A percentile compares a stretch with the other conserved stretches of the same genome.
Evolutionary conservation across 1,140 invertebrate genomes (phyloP).

Genomic region (Lanistes nyassanus): DNA sequence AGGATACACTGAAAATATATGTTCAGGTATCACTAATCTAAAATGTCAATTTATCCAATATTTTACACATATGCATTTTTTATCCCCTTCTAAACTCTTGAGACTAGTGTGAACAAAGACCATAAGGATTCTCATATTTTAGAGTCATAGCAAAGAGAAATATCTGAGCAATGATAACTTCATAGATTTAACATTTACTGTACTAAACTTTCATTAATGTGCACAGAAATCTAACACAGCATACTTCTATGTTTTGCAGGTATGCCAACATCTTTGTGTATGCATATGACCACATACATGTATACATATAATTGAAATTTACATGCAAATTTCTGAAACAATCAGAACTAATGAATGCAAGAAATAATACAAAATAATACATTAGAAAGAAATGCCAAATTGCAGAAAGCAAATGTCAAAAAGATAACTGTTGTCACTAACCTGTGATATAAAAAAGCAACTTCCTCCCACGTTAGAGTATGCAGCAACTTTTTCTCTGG

Average conservation of each 20-base stretch:
- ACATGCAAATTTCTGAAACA: not conserved
- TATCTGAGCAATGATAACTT: too few species aligned
- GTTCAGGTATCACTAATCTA: not conserved
- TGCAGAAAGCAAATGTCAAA: not conserved
- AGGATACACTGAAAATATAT: not conserved
- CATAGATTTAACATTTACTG: too few species aligned
- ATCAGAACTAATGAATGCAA: too few species aligned
- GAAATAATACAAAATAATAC: too few species aligned
- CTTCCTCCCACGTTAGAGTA: constrained; percentile 14
- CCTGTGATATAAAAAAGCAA: constrained; percentile 15
- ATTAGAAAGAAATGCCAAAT: not conserved
- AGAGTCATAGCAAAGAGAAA: too few species aligned
- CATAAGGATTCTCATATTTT: too few species aligned
- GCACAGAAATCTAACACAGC: too few species aligned
- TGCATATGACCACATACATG: not conserved
- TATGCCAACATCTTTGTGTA: too few species aligned
- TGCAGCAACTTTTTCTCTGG: not conserved
- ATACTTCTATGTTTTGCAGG: too few species aligned
- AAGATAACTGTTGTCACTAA: not conserved
- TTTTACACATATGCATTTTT: not conserved
- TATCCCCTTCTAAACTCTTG: not conserved
- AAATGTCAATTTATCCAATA: not conserved
- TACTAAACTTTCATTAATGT: too few species aligned
- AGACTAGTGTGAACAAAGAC: not conserved
- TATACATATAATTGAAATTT: not conserved